phyloP scores from a whole-genome alignment of 2,888 invertebrate species.

The Drosophila longiperda region DNA sequence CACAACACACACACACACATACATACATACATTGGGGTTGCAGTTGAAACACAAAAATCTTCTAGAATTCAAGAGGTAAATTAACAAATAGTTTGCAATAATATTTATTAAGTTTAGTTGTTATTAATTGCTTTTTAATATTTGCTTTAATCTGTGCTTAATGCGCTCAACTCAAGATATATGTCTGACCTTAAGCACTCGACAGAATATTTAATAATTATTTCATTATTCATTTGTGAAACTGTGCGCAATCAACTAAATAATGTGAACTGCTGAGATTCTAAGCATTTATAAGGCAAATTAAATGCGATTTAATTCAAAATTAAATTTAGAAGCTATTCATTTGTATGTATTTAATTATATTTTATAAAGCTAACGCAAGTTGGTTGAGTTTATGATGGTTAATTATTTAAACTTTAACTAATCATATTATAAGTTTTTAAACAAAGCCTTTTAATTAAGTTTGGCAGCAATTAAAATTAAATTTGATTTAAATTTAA shows the following conservation, averaged over 20 bases:
- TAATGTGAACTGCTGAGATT: not conserved
- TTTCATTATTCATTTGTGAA: constrained; percentile 7
- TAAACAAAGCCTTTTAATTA: not conserved
- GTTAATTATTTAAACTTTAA: not conserved
- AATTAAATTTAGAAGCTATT: not conserved
- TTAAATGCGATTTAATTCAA: not conserved
- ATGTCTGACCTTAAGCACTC: constrained; percentile 10
- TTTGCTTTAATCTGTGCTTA: constrained; percentile 35
- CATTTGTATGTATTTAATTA: not conserved
- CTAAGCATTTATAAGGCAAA: not conserved
- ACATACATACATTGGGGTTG: constrained; percentile 40
- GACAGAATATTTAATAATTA: constrained; percentile 5
- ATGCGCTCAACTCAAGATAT: constrained; percentile 41
- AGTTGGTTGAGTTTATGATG: not conserved
- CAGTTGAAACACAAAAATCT: constrained; percentile 37
- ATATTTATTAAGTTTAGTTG: constrained; percentile 37
- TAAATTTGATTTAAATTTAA: not conserved
- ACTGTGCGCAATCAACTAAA: constrained; percentile 15
- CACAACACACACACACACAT: constrained; percentile 10
- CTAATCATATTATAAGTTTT: not conserved
- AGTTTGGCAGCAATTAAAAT: not conserved
- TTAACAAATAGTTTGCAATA: constrained; percentile 38
- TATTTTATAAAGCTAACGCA: not conserved
- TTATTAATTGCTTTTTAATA: constrained; percentile 60
- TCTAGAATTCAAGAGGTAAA: constrained; percentile 37